These are phyloP conservation scores for Oreortyx pictus DNA, from an alignment of 2,797 vertebrate species.

Conservation along the genomic window DNA sequence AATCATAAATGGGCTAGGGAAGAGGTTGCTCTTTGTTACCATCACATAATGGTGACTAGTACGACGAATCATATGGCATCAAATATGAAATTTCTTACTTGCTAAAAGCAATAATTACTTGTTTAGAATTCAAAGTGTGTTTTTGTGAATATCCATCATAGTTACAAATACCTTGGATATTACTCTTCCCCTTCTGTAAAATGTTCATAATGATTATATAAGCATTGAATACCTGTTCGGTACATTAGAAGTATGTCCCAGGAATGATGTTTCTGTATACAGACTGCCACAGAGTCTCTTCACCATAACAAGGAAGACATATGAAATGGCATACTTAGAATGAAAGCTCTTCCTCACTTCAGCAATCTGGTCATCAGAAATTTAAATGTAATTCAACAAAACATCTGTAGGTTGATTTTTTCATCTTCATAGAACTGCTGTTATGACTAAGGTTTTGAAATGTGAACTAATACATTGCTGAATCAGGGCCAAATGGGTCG, in stretches of 20 bases:
- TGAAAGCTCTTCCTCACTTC: not conserved
- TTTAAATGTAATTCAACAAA: not conserved
- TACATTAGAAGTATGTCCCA: not conserved
- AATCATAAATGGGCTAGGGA: not conserved
- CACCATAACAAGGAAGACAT: not conserved
- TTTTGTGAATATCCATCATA: not conserved
- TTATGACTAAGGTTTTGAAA: not conserved
- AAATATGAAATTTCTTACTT: not conserved
- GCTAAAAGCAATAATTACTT: not conserved
- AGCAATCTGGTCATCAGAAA: not conserved
- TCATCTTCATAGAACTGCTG: not conserved
- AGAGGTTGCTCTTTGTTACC: not conserved
- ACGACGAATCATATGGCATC: not conserved
- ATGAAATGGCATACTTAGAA: not conserved
- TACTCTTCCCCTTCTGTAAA: not conserved
- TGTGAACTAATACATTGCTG: not conserved
- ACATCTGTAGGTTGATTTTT: not conserved
- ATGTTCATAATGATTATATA: not conserved
- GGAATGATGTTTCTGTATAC: not conserved
- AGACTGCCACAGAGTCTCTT: not conserved
- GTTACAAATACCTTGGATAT: not conserved
- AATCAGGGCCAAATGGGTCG: not conserved
- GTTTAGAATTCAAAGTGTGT: not conserved
- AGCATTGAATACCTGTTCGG: not conserved
- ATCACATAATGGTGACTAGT: not conserved